Evolutionary conservation across 2,113 vertebrate genomes (phyloP), one percentile per base, ranked within the genome.

Genomic region (Carassius gibelio): DNA sequence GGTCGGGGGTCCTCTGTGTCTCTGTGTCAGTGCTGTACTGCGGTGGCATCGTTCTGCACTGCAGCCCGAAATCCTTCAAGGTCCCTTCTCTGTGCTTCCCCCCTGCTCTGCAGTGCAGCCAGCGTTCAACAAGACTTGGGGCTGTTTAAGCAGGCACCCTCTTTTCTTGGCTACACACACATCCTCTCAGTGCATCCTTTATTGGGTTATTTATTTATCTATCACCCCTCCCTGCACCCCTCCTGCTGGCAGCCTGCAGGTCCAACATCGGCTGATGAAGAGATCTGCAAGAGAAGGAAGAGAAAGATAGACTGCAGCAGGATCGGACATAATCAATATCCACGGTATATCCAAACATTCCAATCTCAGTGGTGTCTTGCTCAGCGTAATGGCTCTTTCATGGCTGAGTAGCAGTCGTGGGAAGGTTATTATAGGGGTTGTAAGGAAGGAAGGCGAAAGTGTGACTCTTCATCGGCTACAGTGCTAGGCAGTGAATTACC

Each of bases 171-270:
- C 64, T 72, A 30, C 75, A 57, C 82, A 84, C 82, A 88, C 85
- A 88, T 87, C 87, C 87, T 85, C 88, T 95, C 91, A 95, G 94
- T 93, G 93, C 93, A 92, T 92, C 92, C 93, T 93, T 94, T 94
- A 94, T 94, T 86, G 86, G 75, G 76, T 92, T 93, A 93, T 94
- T 94, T 94, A 92, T 92, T 91, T 90, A 88, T 87, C 89, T 84
- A 76, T 88, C 83, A 90, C 84, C 84, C 85, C 83, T 83, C 80
- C 76, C 87, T 68, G 64, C 84, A 71, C 26, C 88, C 83, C 85
- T 61, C 77, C 84, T 62, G 38, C 92, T 89, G 90, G 87, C 90
- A 82, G 75, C 86, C 89, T 91, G 90, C 90, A 91, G 90, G 90
- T 91, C 88, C 83, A 55, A 83, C 2, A 21, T 50, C 59, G 84